Base-by-base conservation (phyloP, 2,888 invertebrate species). In the Hirtodrosophila trivittata region DNA sequence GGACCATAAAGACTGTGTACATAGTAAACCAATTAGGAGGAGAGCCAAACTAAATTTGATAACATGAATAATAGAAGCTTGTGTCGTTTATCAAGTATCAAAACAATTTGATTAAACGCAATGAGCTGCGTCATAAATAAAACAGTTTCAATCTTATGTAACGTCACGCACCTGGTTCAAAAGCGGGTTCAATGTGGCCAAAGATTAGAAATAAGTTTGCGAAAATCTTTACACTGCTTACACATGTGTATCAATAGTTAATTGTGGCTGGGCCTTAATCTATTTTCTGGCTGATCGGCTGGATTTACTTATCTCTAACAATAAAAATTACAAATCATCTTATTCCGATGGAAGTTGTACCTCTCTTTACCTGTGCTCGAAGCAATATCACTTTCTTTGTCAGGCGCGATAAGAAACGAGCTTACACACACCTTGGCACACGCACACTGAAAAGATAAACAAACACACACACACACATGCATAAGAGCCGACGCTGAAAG, bases 301-400 rank as follows among this genome's bases (percentile, higher is more conserved):
- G n/a, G n/a, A n/a, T n/a, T n/a, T n/a, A n/a, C n/a, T n/a, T n/a
- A n/a, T n/a, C n/a, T n/a, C n/a, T n/a, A n/a, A n/a, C n/a, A n/a
- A n/a, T n/a, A n/a, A n/a, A n/a, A n/a, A n/a, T n/a, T n/a, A n/a
- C n/a, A n/a, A n/a, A n/a, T n/a, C n/a, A n/a, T n/a, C n/a, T n/a
- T n/a, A n/a, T n/a, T n/a, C n/a, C n/a, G n/a, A n/a, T n/a, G n/a
- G n/a, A n/a, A n/a, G n/a, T n/a, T n/a, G n/a, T n/a, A n/a, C n/a
- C n/a, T n/a, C n/a, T n/a, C n/a, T n/a, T n/a, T n/a, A n/a, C n/a
- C n/a, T n/a, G n/a, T n/a, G n/a, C n/a, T n/a, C n/a, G n/a, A n/a
- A 21, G 41, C 46, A 63, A 68, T 66, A 78, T 80, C 83, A 75
- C 71, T 71, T 68, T 75, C 76, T 66, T 76, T 64, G 45, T 37